phyloP scores from a whole-genome alignment of 2,797 vertebrate genomes.

The Hypotaenidia okinawae region DNA sequence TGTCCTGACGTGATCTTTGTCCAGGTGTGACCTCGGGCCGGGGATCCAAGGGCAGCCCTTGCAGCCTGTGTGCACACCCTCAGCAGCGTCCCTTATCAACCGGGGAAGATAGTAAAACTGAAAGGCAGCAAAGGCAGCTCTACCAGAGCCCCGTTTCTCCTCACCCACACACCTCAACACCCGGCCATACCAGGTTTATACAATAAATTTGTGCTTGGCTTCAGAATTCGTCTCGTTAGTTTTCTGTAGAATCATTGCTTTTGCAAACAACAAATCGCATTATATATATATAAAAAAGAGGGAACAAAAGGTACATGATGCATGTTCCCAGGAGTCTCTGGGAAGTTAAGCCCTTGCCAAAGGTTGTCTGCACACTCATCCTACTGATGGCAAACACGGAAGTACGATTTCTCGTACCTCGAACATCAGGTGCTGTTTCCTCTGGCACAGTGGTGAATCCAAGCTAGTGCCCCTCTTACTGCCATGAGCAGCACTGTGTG shows the following conservation, averaged over 20 bases:
- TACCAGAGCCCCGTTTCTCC: background rate
- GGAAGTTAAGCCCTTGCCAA: background rate
- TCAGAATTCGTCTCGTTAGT: background rate
- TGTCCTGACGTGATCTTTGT: background rate
- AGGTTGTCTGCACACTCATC: background rate
- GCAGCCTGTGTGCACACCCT: rapidly evolving
- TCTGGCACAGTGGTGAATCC: background rate
- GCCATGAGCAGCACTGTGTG: background rate
- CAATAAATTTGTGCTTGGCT: background rate
- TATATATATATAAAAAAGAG: background rate
- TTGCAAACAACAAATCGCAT: background rate
- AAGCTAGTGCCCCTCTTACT: background rate
- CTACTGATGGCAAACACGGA: background rate
- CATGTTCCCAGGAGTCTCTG: background rate
- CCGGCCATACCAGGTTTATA: rapidly evolving
- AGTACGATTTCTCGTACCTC: background rate
- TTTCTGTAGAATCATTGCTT: background rate
- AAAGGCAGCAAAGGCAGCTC: background rate
- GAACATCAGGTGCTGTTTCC: background rate
- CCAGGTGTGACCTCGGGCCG: rapidly evolving
- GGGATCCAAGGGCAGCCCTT: background rate
- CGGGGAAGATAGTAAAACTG: no score
- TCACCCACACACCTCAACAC: rapidly evolving
- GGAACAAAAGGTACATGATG: background rate
- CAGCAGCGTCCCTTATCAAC: background rate